phyloP scores from a whole-genome alignment of 2,113 vertebrate genomes.

The Bungarus multicinctus region DNA sequence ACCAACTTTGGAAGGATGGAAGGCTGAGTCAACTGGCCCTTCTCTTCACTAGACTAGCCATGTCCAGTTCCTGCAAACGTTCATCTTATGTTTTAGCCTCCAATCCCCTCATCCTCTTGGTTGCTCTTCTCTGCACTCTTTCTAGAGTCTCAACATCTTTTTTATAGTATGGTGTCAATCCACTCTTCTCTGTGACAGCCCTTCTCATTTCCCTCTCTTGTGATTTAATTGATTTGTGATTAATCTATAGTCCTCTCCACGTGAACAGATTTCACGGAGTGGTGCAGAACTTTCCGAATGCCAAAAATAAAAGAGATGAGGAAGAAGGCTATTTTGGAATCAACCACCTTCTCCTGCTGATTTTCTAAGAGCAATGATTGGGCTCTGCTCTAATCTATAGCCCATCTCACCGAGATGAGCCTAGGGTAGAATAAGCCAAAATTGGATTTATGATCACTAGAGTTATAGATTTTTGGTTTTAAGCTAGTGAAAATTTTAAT shows the following conservation, averaged over 20 bases:
- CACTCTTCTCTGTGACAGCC: no score
- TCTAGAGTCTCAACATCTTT: no score
- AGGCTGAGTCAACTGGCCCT: not conserved
- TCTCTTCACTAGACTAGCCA: no score
- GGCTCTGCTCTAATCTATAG: not conserved
- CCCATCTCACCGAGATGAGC: not conserved
- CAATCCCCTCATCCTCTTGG: no score
- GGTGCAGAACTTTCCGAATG: not conserved
- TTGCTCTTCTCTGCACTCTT: no score
- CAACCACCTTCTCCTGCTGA: not conserved
- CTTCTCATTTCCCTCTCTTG: no score
- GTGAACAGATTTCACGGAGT: not conserved
- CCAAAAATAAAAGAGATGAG: not conserved
- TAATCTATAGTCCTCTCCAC: not conserved
- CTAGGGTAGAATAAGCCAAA: not conserved
- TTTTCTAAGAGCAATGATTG: not conserved
- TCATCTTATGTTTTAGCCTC: no score
- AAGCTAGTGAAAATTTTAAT: not conserved
- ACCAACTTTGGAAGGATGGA: not conserved
- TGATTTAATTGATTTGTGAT: not conserved
- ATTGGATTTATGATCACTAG: not conserved
- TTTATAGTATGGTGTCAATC: no score
- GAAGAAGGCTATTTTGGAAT: not conserved
- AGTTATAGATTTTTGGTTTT: not conserved
- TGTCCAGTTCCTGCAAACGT: no score